Conservation (phyloP, 1,140 invertebrate species). For the Brachystomella parvula region DNA sequence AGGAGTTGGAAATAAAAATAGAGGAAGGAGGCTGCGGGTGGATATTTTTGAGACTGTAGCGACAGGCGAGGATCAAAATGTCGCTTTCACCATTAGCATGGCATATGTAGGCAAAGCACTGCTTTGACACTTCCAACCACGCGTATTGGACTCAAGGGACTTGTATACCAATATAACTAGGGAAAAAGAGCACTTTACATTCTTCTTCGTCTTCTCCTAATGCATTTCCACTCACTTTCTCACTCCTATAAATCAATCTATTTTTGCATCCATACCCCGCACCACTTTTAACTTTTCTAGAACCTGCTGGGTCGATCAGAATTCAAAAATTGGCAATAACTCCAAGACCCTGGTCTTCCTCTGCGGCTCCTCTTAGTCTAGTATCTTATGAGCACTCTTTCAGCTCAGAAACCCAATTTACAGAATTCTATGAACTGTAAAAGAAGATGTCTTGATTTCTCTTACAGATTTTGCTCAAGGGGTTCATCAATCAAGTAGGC, state of each 20-base stretch:
- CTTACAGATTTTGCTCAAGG: neutral
- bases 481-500: neutral
- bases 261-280: neutral
- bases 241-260: neutral
- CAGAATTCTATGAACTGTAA: too few species aligned
- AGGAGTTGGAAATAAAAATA: neutral
- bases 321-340: too few species aligned
- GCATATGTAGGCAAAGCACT: neutral
- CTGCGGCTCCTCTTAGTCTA: too few species aligned
- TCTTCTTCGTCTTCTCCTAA: neutral
- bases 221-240: neutral
- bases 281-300: too few species aligned
- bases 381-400: too few species aligned
- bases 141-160: slow-evolving; percentile 57
- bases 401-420: too few species aligned
- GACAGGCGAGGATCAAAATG: neutral
- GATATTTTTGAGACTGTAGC: too few species aligned
- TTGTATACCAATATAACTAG: slow-evolving; percentile 56
- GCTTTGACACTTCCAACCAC: slow-evolving; percentile 42
- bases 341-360: too few species aligned
- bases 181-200: neutral
- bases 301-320: too few species aligned
- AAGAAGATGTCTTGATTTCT: too few species aligned
- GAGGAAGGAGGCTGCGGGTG: neutral
- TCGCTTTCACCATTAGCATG: neutral